Evolutionary conservation across 2,797 vertebrate species (phyloP).

Genomic region (Monodelphis domestica): DNA sequence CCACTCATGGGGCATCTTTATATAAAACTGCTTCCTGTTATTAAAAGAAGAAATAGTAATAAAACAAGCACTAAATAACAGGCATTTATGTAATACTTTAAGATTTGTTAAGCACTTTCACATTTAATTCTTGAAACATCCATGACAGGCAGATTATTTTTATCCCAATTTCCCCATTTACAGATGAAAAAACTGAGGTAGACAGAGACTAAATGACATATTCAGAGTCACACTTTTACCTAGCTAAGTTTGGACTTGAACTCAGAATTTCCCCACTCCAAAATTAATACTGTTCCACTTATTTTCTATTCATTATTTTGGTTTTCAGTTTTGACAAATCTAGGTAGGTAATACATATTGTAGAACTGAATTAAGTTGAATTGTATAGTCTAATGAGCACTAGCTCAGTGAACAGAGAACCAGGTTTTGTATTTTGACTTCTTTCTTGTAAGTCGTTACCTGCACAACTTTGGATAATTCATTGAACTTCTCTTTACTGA

Average conservation of each 20-base stretch:
- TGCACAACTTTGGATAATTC: not conserved
- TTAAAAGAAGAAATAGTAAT: not conserved
- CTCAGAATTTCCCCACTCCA: not conserved
- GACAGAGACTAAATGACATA: not conserved
- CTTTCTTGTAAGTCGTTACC: not conserved
- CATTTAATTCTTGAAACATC: not conserved
- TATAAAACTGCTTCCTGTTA: not conserved
- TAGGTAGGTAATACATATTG: not conserved
- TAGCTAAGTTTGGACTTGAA: no score
- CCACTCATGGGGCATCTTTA: not conserved
- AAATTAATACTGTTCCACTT: not conserved
- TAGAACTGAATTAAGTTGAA: not conserved
- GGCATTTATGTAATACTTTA: not conserved
- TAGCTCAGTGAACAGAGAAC: not conserved
- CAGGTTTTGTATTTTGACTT: not conserved
- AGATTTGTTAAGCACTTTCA: not conserved
- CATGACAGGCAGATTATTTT: not conserved
- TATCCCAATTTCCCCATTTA: not conserved
- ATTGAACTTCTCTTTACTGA: not conserved
- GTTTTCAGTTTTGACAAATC: not conserved
- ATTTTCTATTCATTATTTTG: not conserved
- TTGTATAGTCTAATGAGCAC: not conserved
- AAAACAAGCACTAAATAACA: not conserved
- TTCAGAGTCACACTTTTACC: not conserved
- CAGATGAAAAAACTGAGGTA: not conserved